Percentiles rank a stretch among this genome's conserved stretches.
Conservation (phyloP, 2,888 invertebrate genomes). For the Melolontha melolontha region DNA sequence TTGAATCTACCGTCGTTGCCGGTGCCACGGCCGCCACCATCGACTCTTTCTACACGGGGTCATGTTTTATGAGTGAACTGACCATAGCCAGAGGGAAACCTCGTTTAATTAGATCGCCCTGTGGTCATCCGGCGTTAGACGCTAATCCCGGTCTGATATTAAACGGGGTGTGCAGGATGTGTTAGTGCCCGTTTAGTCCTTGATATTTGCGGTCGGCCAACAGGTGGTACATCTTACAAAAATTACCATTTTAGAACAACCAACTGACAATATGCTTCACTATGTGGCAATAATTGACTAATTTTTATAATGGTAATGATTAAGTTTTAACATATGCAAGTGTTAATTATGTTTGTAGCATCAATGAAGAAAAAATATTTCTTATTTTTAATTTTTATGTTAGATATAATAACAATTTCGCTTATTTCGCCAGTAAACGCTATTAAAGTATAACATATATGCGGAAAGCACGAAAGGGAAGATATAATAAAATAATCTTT, state of each 20-base stretch:
- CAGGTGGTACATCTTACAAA: constrained; percentile 47
- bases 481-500: too few relatives aligned
- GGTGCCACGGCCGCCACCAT: constrained; percentile 9
- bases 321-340: too few relatives aligned
- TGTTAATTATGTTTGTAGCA: too few relatives aligned
- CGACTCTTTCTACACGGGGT: constrained; percentile 36
- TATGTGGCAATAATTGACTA: background rate
- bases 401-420: too few relatives aligned
- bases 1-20: constrained; percentile 32
- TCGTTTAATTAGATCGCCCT: constrained; percentile 47
- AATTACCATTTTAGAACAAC: constrained; percentile 24
- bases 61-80: constrained; percentile 42
- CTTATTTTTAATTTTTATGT: too few relatives aligned
- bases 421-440: too few relatives aligned
- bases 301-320: too few relatives aligned
- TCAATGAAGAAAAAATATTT: too few relatives aligned
- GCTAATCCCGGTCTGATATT: constrained; percentile 46
- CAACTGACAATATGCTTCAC: background rate
- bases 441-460: too few relatives aligned
- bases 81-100: constrained; percentile 32
- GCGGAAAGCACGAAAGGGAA: too few relatives aligned
- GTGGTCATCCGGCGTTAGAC: constrained; percentile 42
- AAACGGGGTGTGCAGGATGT: constrained; percentile 39
- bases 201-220: constrained; percentile 44
- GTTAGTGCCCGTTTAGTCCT: constrained; percentile 30